These are phyloP conservation scores for Embiotoca jacksoni DNA, from an alignment of 2,113 vertebrate genomes.

Conservation along the genomic window DNA sequence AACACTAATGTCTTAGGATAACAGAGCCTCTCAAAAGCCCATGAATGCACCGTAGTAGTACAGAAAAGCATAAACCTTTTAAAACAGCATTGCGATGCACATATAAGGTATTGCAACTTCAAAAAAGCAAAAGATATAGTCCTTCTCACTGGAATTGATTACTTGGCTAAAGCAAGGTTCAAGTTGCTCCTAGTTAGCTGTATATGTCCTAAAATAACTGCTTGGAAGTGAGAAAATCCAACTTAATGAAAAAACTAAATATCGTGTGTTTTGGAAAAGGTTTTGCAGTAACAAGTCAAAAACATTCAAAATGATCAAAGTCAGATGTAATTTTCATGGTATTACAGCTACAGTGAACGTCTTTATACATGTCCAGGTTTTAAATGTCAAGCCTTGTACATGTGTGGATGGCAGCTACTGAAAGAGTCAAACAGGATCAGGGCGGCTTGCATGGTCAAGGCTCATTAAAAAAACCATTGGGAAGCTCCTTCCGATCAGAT, in stretches of 20 bases:
- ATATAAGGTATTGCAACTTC: no score
- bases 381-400: slow-evolving; percentile 2
- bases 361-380: not conserved
- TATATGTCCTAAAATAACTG: not conserved
- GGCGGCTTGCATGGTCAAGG: slow-evolving; percentile 48
- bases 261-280: no score
- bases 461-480: slow-evolving; percentile 40
- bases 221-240: not conserved
- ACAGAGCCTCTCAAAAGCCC: no score
- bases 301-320: not conserved
- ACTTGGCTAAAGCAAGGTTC: not conserved
- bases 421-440: slow-evolving; percentile 15
- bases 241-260: no score
- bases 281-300: no score
- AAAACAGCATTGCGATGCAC: no score
- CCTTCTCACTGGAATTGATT: not conserved
- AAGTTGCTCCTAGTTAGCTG: not conserved
- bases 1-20: no score
- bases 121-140: no score
- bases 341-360: not conserved
- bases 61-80: no score
- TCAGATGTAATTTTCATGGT: not conserved
- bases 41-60: no score
- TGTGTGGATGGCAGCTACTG: slow-evolving; percentile 34
- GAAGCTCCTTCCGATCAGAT: slow-evolving; percentile 12